Base-by-base conservation (phyloP, 1,140 invertebrate genomes). In the Listronotus oregonensis region DNA sequence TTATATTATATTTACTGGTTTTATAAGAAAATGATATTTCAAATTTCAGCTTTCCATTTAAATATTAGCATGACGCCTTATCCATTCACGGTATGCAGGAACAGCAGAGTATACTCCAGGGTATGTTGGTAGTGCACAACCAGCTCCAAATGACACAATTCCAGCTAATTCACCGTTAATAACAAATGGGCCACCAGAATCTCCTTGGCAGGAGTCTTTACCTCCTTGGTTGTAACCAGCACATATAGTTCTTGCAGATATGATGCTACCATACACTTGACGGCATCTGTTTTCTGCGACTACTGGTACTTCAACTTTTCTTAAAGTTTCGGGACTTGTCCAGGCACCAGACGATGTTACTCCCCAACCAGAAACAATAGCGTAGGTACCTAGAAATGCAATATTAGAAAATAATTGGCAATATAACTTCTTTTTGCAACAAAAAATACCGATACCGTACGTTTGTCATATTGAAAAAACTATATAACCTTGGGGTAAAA, bases 181-280 rank as follows among this genome's bases (percentile, higher is more conserved):
- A 6, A 82, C 79, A 10, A 81, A 64, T 0, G 87, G 87, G 2
- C 88, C 87, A 18, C 88, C 87, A 6, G 86, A 88, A 71, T 90
- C 87, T 0, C 86, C 87, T 60, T 85, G 81, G 71, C 87, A 89
- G 6, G 87, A 80, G 69, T 88, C 87, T 49, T 77, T 81, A 1
- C 75, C 56, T 6, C 80, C 81, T 11, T 74, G 69, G 50, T 74
- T 72, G 51, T 40, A 76, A 6, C 78, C 78, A 43, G 77, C 78
- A 58, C 78, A 79, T 32, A 79, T 72, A 70, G 75, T 78, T 61
- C 71, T 68, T 37, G 69, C 68, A 10, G 78, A 81, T 6, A 82
- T 71, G 32, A 72, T 80, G 70, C 3, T 18, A 6, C 47, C 47
- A 18, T 67, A 70, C 3, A n/a, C 42, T 10, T 12, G 9, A 12